Conservation (phyloP, 1,140 invertebrate species). For the Sweltsa coloradensis region DNA sequence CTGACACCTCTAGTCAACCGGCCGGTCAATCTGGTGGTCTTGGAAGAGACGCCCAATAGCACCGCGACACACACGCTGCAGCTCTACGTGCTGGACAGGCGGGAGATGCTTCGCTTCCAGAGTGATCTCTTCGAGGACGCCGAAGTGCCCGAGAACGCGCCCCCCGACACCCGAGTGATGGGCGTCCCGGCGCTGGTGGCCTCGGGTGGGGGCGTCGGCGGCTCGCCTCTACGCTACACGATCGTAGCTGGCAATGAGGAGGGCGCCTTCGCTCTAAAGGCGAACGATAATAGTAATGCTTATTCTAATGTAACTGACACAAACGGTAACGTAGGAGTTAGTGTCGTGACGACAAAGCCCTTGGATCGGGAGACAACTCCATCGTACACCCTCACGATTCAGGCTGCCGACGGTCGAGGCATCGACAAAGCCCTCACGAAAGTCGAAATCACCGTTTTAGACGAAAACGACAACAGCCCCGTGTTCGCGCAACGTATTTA, state of each 20-base stretch:
- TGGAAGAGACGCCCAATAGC: slow-evolving; percentile 64
- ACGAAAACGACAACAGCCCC: slow-evolving; percentile 86
- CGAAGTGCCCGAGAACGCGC: slow-evolving; percentile 57
- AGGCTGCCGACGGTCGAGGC: slow-evolving; percentile 59
- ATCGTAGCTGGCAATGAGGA: slow-evolving; percentile 61
- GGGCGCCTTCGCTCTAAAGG: slow-evolving; percentile 47
- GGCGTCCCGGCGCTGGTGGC: slow-evolving; percentile 52
- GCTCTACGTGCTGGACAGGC: slow-evolving; percentile 67
- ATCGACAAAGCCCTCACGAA: slow-evolving; percentile 59
- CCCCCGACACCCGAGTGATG: slow-evolving; percentile 50
- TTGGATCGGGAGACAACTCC: slow-evolving; percentile 58
- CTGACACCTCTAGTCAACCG: slow-evolving; percentile 64
- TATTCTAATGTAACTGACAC: slow-evolving; percentile 37
- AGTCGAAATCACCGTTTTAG: slow-evolving; percentile 57
- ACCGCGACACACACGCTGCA: slow-evolving; percentile 68
- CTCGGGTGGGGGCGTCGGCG: slow-evolving; percentile 24
- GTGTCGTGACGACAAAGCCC: slow-evolving; percentile 53
- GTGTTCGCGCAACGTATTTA: slow-evolving; percentile 65
- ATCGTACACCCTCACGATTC: slow-evolving; percentile 56
- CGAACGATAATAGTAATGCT: too few species aligned
- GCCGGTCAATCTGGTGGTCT: slow-evolving; percentile 63
- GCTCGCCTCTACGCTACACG: slow-evolving; percentile 55
- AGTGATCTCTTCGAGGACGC: slow-evolving; percentile 48
- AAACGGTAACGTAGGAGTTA: slow-evolving; percentile 40
- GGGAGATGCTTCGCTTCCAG: slow-evolving; percentile 63